These are phyloP conservation scores for Buteo buteo DNA, from an alignment of 2,113 vertebrate species.

Conservation along the genomic window DNA sequence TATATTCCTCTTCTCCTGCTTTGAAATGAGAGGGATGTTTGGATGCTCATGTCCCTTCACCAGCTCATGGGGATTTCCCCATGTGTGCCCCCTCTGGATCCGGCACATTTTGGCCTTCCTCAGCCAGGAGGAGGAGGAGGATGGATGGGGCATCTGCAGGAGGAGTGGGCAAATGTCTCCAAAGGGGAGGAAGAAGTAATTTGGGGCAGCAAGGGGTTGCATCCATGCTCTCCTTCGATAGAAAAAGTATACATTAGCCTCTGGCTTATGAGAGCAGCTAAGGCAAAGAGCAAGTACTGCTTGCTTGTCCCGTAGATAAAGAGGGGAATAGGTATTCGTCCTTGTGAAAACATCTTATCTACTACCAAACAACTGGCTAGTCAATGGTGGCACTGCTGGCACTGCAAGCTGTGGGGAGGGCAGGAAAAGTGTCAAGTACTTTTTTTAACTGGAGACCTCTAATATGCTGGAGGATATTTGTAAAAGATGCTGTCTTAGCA, in stretches of 20 bases:
- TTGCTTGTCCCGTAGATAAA: neutral
- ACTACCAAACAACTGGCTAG: neutral
- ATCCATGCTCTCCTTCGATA: neutral
- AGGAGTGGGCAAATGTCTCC: neutral
- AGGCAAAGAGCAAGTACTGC: neutral
- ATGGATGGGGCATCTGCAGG: neutral
- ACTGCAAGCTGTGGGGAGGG: neutral
- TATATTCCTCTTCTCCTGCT: neutral
- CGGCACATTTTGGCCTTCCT: neutral
- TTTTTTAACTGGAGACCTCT: neutral
- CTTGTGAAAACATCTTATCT: neutral
- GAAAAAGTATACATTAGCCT: neutral
- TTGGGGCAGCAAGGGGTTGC: neutral
- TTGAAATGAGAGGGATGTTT: neutral
- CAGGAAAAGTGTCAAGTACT: neutral
- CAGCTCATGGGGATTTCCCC: fast-evolving
- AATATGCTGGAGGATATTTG: neutral
- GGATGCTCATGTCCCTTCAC: neutral
- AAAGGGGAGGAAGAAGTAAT: neutral
- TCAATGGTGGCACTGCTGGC: neutral
- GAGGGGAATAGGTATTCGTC: neutral
- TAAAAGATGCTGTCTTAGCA: neutral
- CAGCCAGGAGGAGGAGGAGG: neutral
- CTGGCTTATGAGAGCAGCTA: neutral
- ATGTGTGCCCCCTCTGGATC: too few species aligned